Base-by-base conservation (phyloP, 2,797 vertebrate genomes). In the Periophthalmus magnuspinnatus region DNA sequence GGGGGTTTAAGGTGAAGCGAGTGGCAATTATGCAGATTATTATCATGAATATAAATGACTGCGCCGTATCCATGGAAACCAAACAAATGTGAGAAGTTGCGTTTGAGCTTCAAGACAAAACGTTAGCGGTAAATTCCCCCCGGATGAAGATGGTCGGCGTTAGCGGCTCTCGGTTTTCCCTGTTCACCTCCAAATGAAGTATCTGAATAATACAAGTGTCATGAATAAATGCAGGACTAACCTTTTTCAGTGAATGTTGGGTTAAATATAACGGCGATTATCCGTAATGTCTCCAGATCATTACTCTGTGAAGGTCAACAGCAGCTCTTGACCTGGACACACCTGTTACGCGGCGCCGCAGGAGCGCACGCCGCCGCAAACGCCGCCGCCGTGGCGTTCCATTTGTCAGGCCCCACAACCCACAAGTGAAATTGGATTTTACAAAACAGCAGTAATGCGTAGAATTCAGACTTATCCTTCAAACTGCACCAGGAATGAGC, bases 211-310 rank as follows among this genome's bases (percentile, higher is more conserved):
- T 38, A 70, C 59, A 80, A 79, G 68, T 48, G 67, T 77, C 70
- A 79, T 85, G 80, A 90, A 87, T 86, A 83, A 84, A 81, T 80
- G 64, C 13, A 65, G 68, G 47, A 70, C 78, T 68, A 83, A 84
- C 81, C 76, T 80, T 66, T 34, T 55, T 68, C 70, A 61, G 52
- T 60, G 69, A 70, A 76, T 67, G 56, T 76, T 82, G 70, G 70
- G 47, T 69, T 65, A 79, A 74, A 83, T 76, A 67, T 66, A 75
- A 34, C 61, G 73, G 58, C 77, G 76, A 76, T 83, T 67, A 76
- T 63, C 59, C 13, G 22, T 75, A 65, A 81, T 72, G 50, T 79
- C 55, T 73, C 38, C 32, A 58, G 54, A 45, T 72, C 83, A 82
- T 80, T 73, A 81, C 62, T 77, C 69, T 36, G 24, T 45, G 57